Conservation (phyloP, 2,113 vertebrate species). For the Rhabdornis inornatus region DNA sequence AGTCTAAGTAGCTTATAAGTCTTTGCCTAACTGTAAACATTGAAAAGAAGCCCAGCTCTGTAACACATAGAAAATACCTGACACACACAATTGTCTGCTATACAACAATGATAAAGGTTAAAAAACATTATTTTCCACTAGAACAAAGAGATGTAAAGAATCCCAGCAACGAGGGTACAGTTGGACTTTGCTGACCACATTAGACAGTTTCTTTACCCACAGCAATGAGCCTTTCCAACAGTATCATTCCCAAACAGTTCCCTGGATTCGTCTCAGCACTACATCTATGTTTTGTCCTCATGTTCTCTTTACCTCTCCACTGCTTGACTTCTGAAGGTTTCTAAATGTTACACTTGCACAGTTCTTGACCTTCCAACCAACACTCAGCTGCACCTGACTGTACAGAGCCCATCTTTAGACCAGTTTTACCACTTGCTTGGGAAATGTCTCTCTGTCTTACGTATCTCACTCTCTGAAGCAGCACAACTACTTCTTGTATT, state of each 20-base stretch:
- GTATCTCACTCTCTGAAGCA: not conserved
- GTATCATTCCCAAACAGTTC: not conserved
- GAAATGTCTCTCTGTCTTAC: not conserved
- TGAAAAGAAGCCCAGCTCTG: not conserved
- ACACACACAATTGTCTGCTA: not conserved
- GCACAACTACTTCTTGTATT: not conserved
- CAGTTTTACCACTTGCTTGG: not conserved
- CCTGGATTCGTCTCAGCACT: not conserved
- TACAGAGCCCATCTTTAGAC: not conserved
- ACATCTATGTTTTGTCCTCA: not conserved
- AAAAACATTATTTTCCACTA: not conserved
- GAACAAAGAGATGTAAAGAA: not conserved
- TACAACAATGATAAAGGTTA: not conserved
- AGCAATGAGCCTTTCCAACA: not conserved
- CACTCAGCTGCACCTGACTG: not conserved
- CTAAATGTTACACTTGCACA: not conserved
- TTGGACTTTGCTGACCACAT: not conserved
- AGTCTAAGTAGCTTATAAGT: not conserved
- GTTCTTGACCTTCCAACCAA: not conserved
- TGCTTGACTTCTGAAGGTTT: not conserved
- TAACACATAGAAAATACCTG: not conserved
- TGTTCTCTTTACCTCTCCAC: not conserved
- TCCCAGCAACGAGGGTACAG: not conserved
- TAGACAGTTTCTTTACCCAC: not conserved
- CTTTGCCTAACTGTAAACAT: not conserved